Percentiles rank a stretch among this genome's conserved stretches.
phyloP scores from a whole-genome alignment of 1,140 invertebrate genomes.

The Drosophila erecta region DNA sequence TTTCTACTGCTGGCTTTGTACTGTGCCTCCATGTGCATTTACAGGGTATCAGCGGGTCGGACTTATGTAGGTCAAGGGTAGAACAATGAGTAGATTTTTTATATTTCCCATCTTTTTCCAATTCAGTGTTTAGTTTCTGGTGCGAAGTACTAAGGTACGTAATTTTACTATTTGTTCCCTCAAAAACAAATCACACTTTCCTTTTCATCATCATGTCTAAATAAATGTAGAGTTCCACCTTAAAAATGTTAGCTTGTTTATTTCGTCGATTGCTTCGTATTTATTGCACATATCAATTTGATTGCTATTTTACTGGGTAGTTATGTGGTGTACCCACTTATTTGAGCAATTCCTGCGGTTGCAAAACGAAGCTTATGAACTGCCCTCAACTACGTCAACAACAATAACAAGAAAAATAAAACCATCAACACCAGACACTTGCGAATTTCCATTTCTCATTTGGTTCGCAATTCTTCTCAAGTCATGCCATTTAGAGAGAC shows the following conservation, averaged over 20 bases:
- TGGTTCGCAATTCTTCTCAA: constrained; percentile 32
- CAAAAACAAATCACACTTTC: no score
- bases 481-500: constrained; percentile 12
- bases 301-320: constrained; percentile 6
- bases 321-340: background rate
- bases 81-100: background rate
- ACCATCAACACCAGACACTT: constrained; percentile 18
- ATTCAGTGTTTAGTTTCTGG: no score
- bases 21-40: constrained; percentile 31
- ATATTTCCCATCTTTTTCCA: background rate
- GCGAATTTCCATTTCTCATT: constrained; percentile 36
- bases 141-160: no score
- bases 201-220: no score
- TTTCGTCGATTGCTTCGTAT: no score
- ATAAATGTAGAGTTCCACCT: no score
- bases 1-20: constrained; percentile 45
- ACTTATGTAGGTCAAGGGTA: constrained; percentile 24
- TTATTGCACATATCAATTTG: no score
- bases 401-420: constrained; percentile 10
- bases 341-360: constrained; percentile 50
- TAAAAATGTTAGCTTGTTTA: no score
- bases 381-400: background rate
- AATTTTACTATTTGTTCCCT: no score
- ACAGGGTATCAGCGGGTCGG: constrained; percentile 14
- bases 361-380: constrained; percentile 54